Evolutionary conservation across 2,888 invertebrate species (phyloP), one percentile per base, ranked within the genome.

Genomic region (Melanophora roralis): DNA sequence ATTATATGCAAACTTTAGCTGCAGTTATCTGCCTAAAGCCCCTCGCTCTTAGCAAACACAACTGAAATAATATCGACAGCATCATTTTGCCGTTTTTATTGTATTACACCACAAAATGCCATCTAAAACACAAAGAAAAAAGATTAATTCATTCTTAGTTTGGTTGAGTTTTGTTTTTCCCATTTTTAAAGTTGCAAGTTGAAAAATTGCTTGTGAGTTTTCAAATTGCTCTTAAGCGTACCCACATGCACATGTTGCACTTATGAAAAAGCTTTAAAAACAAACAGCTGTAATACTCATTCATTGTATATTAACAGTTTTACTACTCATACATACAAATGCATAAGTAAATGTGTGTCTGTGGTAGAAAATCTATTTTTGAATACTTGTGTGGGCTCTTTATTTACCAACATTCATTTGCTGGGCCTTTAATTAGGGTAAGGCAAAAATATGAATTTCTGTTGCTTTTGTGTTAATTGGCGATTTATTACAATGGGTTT

Each of bases 41-140:
- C 27, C 6, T 27, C 27, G 4, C 34, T 19, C 55, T 12, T 9
- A 16, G 11, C 64, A 57, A 55, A 47, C 21, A 14, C 69, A 64
- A 64, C 76, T 76, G 69, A 69, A 76, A 76, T 69, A 76, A 76
- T 55, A 76, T 55, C 34, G 76, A 69, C 68, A 69, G 47, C 32
- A 32, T 19, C 23, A 27, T 40, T n/a, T 43, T 32, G 19, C n/a
- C 38, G 11, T 71, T 38, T 32, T 11, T 3, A 11, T 45, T 55
- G 55, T 47, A 32, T 38, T 36, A 21, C 45, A 65, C n/a, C n/a
- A n/a, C 19, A 47, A 65, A 27, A 55, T 12, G 32, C 14, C 45
- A 55, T 43, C 21, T 36, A 11, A 11, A 21, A 36, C 36, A 9
- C 36, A 34, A 45, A 40, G 14, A 19, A 47, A 8, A 4, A 38